Base-by-base conservation (phyloP, 1,140 invertebrate species). In the Brachionus plicatilis region DNA sequence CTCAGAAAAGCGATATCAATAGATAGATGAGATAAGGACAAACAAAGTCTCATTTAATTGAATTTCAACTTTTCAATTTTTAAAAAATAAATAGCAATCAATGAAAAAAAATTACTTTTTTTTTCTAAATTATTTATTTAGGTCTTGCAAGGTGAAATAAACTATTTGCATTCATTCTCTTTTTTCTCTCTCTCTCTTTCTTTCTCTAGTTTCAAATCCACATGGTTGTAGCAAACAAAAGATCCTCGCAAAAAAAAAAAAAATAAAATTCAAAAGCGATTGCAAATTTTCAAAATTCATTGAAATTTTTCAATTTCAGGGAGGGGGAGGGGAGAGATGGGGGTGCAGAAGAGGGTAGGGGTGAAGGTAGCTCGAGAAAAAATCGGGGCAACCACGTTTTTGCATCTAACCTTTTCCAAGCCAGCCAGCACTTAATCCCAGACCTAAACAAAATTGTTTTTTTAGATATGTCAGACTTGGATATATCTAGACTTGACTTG, bases 121-220 rank as follows among this genome's bases (percentile, higher is more conserved):
- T 72, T 72, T 43, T 43, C 33, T 43, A 72, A 72, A 72, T 72
- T 72, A 72, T 72, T 72, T 72, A 72, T 72, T 72, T 72, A 72
- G 68, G 68, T 72, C 68, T 72, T 43, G 17, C 33, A 72, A 72
- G 29, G 68, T 72, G 37, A 72, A 72, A 41, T 43, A 72, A 72
- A 72, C 33, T 41, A 43, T 72, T 72, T 72, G 68, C 68, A 72
- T 72, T 72, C 68, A 72, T 72, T 72, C 37, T 72, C 37, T 72
- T 72, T 17, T 72, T n/a, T 72, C 68, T 72, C 68, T 41, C 65
- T 29, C 14, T 68, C 33, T 68, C 27, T 68, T 37, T 43, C 14
- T 41, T 70, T 33, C 17, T 43, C 17, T 43, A 24, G 20, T 72
- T 72, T n/a, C 68, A 72, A 72, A 72, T 72, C 68, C 68, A 72